phyloP scores from a whole-genome alignment of 2,888 invertebrate species.

The Leucozona laternaria region DNA sequence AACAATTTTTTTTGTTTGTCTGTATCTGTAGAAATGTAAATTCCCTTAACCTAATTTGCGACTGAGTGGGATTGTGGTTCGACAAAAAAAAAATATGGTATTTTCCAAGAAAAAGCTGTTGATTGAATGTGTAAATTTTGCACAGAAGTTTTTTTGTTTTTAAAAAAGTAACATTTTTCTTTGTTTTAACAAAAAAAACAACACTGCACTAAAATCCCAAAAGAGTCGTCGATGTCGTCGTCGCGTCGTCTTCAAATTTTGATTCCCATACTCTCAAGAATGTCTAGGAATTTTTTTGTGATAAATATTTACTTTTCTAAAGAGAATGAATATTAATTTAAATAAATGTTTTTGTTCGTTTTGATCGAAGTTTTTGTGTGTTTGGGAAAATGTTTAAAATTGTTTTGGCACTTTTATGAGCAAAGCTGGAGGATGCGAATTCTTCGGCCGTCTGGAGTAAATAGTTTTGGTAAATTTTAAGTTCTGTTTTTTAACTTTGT shows the following conservation, averaged over 20 bases:
- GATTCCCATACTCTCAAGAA: not conserved
- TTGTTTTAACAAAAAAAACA: constrained; percentile 9
- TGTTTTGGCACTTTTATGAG: constrained; percentile 16
- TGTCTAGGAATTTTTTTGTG: constrained; percentile 1
- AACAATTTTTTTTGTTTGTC: constrained; percentile 13
- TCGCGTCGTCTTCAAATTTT: not conserved
- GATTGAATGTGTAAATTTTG: constrained; percentile 52
- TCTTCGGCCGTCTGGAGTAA: not conserved
- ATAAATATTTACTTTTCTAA: constrained; percentile 8
- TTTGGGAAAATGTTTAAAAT: constrained; percentile 5
- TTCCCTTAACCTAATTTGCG: constrained; percentile 67
- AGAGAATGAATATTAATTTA: constrained; percentile 65
- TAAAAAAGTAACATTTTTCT: constrained; percentile 23
- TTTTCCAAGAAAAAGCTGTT: constrained; percentile 59
- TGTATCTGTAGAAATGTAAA: constrained; percentile 40
- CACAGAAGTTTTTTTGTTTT: constrained; percentile 1
- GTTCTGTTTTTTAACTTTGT: not conserved
- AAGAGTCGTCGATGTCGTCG: constrained; percentile 18
- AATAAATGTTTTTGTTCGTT: constrained; percentile 67
- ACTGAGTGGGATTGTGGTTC: constrained; percentile 1
- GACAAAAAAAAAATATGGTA: constrained; percentile 30
- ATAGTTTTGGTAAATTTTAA: not conserved
- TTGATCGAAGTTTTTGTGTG: constrained; percentile 43
- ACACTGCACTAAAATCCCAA: not conserved
- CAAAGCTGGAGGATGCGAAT: not conserved